phyloP scores from a whole-genome alignment of 2,888 invertebrate genomes.

The Noctua comes region DNA sequence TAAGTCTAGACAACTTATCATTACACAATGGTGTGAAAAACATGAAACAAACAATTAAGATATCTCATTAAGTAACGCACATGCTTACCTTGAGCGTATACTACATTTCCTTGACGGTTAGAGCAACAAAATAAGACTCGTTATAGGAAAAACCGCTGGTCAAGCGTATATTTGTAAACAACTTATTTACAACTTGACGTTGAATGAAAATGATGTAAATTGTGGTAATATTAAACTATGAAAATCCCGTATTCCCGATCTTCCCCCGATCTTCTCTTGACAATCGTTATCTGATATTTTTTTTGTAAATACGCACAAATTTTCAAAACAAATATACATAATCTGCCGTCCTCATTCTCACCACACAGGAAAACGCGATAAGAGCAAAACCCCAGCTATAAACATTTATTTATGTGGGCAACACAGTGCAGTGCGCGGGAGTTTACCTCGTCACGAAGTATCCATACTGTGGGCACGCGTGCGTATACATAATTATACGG shows the following conservation, averaged over 20 bases:
- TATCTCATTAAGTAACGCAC: no score
- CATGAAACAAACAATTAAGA: not conserved
- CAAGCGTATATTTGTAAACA: not conserved
- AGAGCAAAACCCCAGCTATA: constrained; percentile 38
- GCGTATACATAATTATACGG: not conserved
- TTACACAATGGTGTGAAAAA: not conserved
- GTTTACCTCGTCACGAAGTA: constrained; percentile 36
- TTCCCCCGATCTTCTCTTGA: not conserved
- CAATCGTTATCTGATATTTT: not conserved
- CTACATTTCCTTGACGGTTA: constrained; percentile 15
- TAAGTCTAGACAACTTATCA: not conserved
- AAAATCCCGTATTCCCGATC: not conserved
- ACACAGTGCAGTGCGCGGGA: constrained; percentile 34
- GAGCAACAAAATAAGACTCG: not conserved
- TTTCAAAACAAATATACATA: not conserved
- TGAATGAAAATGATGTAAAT: not conserved
- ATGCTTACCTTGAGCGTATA: not conserved
- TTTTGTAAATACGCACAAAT: constrained; percentile 4
- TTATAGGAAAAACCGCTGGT: constrained; percentile 17
- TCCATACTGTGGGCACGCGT: not conserved
- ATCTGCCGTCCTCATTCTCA: constrained; percentile 21
- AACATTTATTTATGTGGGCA: constrained; percentile 34
- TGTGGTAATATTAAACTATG: not conserved
- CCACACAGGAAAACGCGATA: constrained; percentile 45
- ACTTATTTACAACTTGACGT: not conserved